Conservation (phyloP, 2,797 vertebrate genomes). For the Australoheros facetus region DNA sequence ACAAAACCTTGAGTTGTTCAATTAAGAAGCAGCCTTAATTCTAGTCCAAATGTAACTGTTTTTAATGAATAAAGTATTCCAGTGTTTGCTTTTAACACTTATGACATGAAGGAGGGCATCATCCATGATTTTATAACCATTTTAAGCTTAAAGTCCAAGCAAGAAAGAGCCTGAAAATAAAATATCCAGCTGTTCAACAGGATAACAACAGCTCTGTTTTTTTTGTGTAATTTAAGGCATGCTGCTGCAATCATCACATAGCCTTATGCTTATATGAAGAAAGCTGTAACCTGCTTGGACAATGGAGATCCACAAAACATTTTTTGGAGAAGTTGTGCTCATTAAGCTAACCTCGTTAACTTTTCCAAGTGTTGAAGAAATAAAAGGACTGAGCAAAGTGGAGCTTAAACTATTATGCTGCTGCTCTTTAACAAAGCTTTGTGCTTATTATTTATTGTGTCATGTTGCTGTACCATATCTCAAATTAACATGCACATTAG, state of each 20-base stretch:
- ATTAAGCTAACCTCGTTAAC: constrained; percentile 56
- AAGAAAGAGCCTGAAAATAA: constrained; percentile 24
- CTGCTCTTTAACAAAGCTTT: constrained; percentile 66
- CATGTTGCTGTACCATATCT: constrained; percentile 62
- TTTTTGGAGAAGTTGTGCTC: constrained; percentile 28
- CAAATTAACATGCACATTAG: constrained; percentile 50
- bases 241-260: constrained; percentile 58
- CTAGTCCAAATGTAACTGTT: background rate
- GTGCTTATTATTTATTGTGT: constrained; percentile 51
- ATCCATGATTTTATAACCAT: constrained; percentile 40
- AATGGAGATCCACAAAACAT: constrained; percentile 10
- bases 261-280: constrained; percentile 53
- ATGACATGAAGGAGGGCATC: constrained; percentile 49
- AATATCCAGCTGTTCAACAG: constrained; percentile 39
- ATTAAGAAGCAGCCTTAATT: background rate
- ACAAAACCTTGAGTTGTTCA: too few species aligned
- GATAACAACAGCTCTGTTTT: constrained; percentile 32
- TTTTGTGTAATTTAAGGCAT: constrained; percentile 48
- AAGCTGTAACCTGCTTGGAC: constrained; percentile 44
- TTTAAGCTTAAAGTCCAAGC: constrained; percentile 39
- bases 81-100: constrained; percentile 10
- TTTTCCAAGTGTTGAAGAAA: constrained; percentile 45
- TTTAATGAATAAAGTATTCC: background rate
- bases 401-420: constrained; percentile 62
- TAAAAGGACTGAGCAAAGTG: constrained; percentile 30